These are phyloP conservation scores for Sceliomorpha sp. DNA, from an alignment of 2,888 invertebrate genomes.

Conservation along the genomic window DNA sequence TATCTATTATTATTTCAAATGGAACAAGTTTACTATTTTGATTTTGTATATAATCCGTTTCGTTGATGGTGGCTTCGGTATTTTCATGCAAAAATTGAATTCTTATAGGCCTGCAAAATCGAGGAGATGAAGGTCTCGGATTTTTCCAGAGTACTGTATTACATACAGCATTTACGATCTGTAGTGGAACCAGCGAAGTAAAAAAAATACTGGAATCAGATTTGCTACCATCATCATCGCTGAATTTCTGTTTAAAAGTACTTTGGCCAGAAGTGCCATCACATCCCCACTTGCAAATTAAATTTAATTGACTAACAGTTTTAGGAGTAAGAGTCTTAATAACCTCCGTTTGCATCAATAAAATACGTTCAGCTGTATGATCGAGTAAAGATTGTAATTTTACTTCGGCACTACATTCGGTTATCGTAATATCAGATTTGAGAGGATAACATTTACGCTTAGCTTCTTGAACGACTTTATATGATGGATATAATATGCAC, in stretches of 20 bases:
- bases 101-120: slow-evolving; percentile 56
- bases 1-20: slow-evolving; percentile 18
- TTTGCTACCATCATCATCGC: no score
- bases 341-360: no score
- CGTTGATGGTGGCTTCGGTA: slow-evolving; percentile 20
- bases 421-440: slow-evolving; percentile 25
- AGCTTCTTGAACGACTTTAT: no score
- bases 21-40: slow-evolving; percentile 31
- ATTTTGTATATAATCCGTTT: slow-evolving; percentile 26
- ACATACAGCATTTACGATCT: slow-evolving; percentile 5
- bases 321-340: no score
- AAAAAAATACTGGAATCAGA: slow-evolving; percentile 64
- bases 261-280: no score
- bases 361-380: slow-evolving; percentile 47
- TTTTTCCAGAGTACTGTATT: slow-evolving; percentile 28
- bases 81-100: slow-evolving; percentile 51
- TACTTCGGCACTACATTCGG: slow-evolving; percentile 51
- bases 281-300: no score
- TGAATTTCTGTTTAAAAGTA: no score
- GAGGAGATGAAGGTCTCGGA: slow-evolving; percentile 40
- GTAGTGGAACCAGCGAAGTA: slow-evolving; percentile 34
- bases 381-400: slow-evolving; percentile 49
- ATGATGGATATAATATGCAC: no score
- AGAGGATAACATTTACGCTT: slow-evolving; percentile 51
- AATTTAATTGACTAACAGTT: no score